These are phyloP conservation scores for Labeo calbasu DNA, from an alignment of 2,797 vertebrate genomes.

Conservation along the genomic window DNA sequence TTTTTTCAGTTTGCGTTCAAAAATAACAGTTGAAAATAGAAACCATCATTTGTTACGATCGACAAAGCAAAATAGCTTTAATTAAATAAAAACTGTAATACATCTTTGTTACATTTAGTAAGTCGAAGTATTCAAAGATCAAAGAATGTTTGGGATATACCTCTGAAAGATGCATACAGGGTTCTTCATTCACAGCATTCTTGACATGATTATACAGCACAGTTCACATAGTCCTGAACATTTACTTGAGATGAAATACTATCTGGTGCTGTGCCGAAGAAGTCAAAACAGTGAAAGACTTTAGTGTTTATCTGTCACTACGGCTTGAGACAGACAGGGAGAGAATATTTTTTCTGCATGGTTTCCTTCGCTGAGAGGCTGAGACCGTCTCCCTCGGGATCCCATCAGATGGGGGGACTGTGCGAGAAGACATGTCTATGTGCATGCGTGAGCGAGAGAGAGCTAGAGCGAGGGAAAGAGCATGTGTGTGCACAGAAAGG, in stretches of 20 bases:
- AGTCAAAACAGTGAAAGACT: constrained; percentile 60
- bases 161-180: background rate
- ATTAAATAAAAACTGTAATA: background rate
- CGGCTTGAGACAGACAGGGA: constrained; percentile 61
- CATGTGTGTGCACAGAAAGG: constrained; percentile 55
- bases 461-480: constrained; percentile 46
- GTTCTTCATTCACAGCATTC: background rate
- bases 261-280: background rate
- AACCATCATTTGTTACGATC: background rate
- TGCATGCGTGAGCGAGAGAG: constrained; percentile 51
- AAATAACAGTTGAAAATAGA: background rate
- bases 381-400: constrained; percentile 70
- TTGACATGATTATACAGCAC: background rate
- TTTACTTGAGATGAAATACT: constrained; percentile 3
- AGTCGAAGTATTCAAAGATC: background rate
- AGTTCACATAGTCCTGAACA: background rate
- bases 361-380: constrained; percentile 74
- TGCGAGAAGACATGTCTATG: constrained; percentile 61
- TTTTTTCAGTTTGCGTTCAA: background rate
- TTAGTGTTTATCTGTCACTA: constrained; percentile 70
- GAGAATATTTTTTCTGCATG: constrained; percentile 72
- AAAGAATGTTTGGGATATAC: background rate
- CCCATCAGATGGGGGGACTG: constrained; percentile 76
- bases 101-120: background rate
- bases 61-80: background rate